Percentiles rank a stretch among this genome's conserved stretches.
phyloP scores from a whole-genome alignment of 2,888 invertebrate species.

The Ennomos erosarius region DNA sequence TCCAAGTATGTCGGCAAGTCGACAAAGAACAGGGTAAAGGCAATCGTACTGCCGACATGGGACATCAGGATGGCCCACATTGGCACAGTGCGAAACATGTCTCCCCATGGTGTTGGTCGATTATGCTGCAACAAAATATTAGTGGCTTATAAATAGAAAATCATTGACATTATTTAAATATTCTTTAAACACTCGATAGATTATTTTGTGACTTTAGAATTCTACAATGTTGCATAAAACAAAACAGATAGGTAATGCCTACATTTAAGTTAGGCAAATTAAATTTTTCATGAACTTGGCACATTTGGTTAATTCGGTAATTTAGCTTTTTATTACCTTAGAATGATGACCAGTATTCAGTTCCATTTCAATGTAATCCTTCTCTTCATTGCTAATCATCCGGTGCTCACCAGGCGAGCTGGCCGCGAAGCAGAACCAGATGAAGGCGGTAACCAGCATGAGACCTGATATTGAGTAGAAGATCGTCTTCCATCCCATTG shows the following conservation, averaged over 20 bases:
- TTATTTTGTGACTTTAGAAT: too few relatives aligned
- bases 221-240: too few relatives aligned
- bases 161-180: neutral
- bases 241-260: too few relatives aligned
- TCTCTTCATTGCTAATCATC: constrained; percentile 83
- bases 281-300: too few relatives aligned
- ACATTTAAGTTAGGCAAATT: too few relatives aligned
- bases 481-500: constrained; percentile 88
- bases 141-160: constrained; percentile 7
- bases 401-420: constrained; percentile 85
- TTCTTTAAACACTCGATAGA: too few relatives aligned
- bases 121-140: constrained; percentile 32
- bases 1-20: constrained; percentile 90
- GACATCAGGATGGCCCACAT: constrained; percentile 84
- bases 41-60: constrained; percentile 87
- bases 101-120: constrained; percentile 85
- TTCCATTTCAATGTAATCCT: constrained; percentile 84
- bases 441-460: constrained; percentile 80
- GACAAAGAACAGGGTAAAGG: constrained; percentile 88
- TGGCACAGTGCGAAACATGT: constrained; percentile 85
- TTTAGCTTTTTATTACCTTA: constrained; percentile 25
- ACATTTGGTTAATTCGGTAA: too few relatives aligned
- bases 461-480: constrained; percentile 87
- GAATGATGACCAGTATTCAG: constrained; percentile 57
- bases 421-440: constrained; percentile 84